Base-by-base conservation (phyloP, 2,888 invertebrate species). In the Sinopyrophorus schimmeli region DNA sequence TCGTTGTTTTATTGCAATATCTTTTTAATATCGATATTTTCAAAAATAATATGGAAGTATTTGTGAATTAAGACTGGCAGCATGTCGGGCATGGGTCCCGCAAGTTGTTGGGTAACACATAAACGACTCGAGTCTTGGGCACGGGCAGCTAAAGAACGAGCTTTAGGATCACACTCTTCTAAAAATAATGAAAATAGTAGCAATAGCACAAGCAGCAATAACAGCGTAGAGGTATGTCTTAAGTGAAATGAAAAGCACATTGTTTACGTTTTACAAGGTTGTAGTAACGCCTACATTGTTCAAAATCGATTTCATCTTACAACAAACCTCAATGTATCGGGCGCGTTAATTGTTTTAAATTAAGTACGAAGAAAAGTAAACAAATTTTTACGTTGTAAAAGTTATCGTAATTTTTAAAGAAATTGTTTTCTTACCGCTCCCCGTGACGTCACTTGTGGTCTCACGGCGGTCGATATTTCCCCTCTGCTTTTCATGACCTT, bases 61-160 rank as follows among this genome's bases (percentile, higher is more conserved):
- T 9, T 16, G 35, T 35, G 35, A 35, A 24, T 24, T 24, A 18
- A 34, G 6, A 27, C 5, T 7, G 12, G 12, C 39, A 56, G 39
- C 17, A 72, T 72, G 71, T 70, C 70, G 24, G 85, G 85, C 46
- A 75, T 86, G 63, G 86, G 86, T 60, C 87, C 86, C 46, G 83
- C 86, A 9, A 82, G 84, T 50, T 85, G 86, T 61, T 87, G 87
- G 87, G 83, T 86, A 53, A 84, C 87, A 15, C 87, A 87, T 71
- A 87, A 87, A 69, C 75, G 86, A 55, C 77, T 87, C 28, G 87
- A 87, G 69, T 84, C 86, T 5, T 87, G 87, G 87, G 87, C 87
- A 1, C 76, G 83, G 43, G 84, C 86, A 34, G 87, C 87, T 30
- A 80, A 85, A 64, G 86, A 87, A 65, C 75, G 86, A 30, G 80